Conservation (phyloP, 2,797 vertebrate genomes). For the Trichosurus vulpecula region DNA sequence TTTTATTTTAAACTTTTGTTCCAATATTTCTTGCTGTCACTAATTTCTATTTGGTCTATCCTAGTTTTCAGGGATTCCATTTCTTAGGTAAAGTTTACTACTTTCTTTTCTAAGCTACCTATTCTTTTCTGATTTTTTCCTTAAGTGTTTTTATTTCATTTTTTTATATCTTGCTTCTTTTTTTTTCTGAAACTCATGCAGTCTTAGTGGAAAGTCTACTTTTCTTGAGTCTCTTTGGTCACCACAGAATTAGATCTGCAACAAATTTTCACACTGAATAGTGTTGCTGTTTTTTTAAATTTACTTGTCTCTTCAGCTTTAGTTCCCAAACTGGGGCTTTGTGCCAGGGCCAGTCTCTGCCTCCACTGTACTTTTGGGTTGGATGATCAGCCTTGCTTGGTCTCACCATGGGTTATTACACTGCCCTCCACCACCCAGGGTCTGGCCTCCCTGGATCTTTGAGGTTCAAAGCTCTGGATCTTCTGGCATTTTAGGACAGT, state of each 20-base stretch:
- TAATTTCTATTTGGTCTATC: background rate
- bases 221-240: background rate
- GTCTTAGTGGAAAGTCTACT: background rate
- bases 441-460: background rate
- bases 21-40: background rate
- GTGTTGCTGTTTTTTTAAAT: background rate
- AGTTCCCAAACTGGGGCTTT: background rate
- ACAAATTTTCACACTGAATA: background rate
- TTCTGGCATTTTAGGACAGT: background rate
- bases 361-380: background rate
- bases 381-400: background rate
- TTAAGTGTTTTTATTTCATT: background rate
- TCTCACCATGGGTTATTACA: background rate
- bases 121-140: background rate
- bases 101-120: background rate
- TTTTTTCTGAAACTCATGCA: background rate
- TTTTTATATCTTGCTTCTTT: background rate
- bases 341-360: background rate
- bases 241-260: background rate
- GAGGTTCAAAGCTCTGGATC: background rate
- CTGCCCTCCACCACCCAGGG: background rate
- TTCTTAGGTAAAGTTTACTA: background rate
- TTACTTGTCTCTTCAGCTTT: background rate
- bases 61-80: background rate
- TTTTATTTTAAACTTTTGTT: background rate